Conservation (phyloP, 2,888 invertebrate species). For the Dryomyza anilis region DNA sequence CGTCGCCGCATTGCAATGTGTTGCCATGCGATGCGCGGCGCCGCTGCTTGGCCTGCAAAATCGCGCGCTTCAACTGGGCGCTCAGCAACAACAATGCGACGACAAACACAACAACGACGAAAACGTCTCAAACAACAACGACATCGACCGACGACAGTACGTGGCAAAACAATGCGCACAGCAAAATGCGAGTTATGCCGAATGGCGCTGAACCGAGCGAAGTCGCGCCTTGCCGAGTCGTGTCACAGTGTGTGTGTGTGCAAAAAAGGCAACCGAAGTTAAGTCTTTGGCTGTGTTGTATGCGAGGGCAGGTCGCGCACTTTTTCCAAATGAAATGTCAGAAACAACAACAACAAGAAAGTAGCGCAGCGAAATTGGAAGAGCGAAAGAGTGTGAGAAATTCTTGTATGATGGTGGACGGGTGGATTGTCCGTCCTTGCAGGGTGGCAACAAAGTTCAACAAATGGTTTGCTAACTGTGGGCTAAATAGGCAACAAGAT, state of each 20-base stretch:
- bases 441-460: conserved; percentile 41
- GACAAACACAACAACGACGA: background rate
- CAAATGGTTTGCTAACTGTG: conserved; percentile 44
- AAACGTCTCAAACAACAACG: conserved; percentile 2
- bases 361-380: background rate
- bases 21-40: conserved; percentile 13
- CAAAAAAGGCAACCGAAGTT: background rate
- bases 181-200: too few species aligned
- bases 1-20: background rate
- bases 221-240: too few species aligned
- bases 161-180: too few species aligned
- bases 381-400: conserved; percentile 5
- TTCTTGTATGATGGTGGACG: conserved; percentile 19
- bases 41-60: conserved; percentile 44
- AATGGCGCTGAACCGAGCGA: too few species aligned
- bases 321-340: background rate
- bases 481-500: background rate
- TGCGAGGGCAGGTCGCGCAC: conserved; percentile 25
- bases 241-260: background rate
- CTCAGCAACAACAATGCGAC: conserved; percentile 44
- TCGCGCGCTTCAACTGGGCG: conserved; percentile 55
- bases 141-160: background rate
- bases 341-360: background rate
- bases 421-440: conserved; percentile 19
- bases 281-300: conserved; percentile 10